Conservation (phyloP, 2,113 vertebrate species). For the Nerophis lumbriciformis region DNA sequence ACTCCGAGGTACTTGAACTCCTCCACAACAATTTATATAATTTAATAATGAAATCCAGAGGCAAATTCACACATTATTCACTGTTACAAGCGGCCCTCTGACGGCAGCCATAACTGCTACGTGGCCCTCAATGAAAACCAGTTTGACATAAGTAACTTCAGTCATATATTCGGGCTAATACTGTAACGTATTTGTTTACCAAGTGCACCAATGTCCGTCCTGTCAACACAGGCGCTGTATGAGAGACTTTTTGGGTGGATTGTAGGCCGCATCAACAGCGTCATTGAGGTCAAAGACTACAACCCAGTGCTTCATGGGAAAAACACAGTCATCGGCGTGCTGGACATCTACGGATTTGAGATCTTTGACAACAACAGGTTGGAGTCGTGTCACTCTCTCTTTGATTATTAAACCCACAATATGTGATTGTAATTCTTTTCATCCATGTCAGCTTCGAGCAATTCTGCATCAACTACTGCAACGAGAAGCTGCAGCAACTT, state of each 20-base stretch:
- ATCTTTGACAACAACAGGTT: slow-evolving; percentile 94
- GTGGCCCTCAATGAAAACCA: too few relatives aligned
- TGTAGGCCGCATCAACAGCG: slow-evolving; percentile 78
- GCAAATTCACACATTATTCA: too few relatives aligned
- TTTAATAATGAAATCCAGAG: too few relatives aligned
- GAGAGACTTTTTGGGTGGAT: slow-evolving; percentile 92
- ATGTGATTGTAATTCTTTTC: not conserved
- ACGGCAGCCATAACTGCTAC: too few relatives aligned
- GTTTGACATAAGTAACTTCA: too few relatives aligned
- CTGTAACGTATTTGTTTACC: too few relatives aligned
- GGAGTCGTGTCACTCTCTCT: not conserved
- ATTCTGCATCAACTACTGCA: slow-evolving; percentile 92
- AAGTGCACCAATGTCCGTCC: not conserved
- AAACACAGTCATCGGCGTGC: slow-evolving; percentile 88
- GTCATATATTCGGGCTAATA: too few relatives aligned
- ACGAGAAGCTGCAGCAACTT: slow-evolving; percentile 90
- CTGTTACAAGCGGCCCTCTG: too few relatives aligned
- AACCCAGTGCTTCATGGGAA: slow-evolving; percentile 84
- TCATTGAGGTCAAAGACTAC: slow-evolving; percentile 81
- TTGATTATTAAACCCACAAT: not conserved
- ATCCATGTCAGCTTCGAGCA: slow-evolving; percentile 81
- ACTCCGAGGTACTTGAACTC: too few relatives aligned
- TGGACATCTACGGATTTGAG: slow-evolving; percentile 96
- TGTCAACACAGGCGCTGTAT: slow-evolving; percentile 79
- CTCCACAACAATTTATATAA: too few relatives aligned